phyloP scores from a whole-genome alignment of 2,797 vertebrate genomes.

The Macropus fuliginosus region DNA sequence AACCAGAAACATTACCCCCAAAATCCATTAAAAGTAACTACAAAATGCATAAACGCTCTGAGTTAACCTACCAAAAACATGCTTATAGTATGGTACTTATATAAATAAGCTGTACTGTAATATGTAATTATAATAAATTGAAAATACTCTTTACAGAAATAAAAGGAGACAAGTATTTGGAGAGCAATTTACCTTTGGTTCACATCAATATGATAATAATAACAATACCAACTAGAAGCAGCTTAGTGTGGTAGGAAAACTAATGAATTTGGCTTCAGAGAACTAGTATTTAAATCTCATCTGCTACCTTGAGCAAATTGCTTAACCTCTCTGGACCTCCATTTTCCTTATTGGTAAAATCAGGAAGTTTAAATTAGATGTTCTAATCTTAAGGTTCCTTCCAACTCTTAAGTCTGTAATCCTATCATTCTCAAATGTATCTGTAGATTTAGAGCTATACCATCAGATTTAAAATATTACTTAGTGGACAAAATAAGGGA shows the following conservation, averaged over 20 bases:
- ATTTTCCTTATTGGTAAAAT: background rate
- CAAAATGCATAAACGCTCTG: background rate
- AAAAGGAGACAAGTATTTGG: background rate
- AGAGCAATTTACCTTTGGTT: background rate
- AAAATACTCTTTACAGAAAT: background rate
- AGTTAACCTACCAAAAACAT: background rate
- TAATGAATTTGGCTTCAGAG: background rate
- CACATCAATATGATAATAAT: background rate
- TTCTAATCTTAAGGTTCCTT: background rate
- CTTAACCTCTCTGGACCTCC: background rate
- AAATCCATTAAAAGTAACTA: background rate
- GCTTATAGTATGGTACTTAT: background rate
- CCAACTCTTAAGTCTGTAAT: background rate
- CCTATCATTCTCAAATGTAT: background rate
- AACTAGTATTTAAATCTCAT: background rate
- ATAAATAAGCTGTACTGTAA: background rate
- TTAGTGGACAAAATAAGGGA: background rate
- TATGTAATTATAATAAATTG: background rate
- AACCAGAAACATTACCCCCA: background rate
- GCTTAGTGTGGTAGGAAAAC: background rate
- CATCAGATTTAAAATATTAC: background rate
- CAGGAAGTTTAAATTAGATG: background rate
- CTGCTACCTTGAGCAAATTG: background rate
- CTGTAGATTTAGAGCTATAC: background rate
- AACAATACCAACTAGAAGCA: background rate